phyloP scores from a whole-genome alignment of 2,113 vertebrate genomes.

The Scomber scombrus region DNA sequence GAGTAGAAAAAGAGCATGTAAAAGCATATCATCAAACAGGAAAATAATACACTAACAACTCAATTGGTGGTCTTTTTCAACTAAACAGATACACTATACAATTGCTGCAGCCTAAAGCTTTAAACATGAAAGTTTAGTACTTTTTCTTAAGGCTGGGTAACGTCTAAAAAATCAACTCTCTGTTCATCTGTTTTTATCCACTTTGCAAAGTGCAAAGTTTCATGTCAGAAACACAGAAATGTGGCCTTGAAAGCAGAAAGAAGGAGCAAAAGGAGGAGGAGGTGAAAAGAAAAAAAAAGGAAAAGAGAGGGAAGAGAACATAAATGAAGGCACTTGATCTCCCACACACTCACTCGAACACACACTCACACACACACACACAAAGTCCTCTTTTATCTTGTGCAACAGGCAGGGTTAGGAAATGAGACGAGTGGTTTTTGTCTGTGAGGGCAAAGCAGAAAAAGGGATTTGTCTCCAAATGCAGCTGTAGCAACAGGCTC shows the following conservation, averaged over 20 bases:
- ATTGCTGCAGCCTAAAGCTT: too few species aligned
- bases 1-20: too few species aligned
- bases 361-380: constrained; percentile 15
- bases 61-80: too few species aligned
- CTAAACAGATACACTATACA: neutral
- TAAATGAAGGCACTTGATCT: constrained; percentile 32
- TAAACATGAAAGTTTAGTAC: too few species aligned
- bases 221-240: neutral
- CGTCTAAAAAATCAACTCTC: neutral
- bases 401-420: constrained; percentile 67
- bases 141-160: too few species aligned
- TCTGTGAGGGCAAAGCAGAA: constrained; percentile 70
- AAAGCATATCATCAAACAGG: too few species aligned
- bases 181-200: constrained; percentile 1
- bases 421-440: constrained; percentile 71
- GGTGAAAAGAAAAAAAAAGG: neutral
- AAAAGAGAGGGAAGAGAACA: neutral
- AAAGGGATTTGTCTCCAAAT: constrained; percentile 74
- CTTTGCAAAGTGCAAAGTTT: neutral
- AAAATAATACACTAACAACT: too few species aligned
- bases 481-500: constrained; percentile 72
- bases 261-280: neutral
- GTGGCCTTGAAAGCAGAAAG: neutral
- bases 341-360: constrained; percentile 4
- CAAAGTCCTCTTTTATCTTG: constrained; percentile 59